These are phyloP conservation scores for Lagopus leucura DNA, from an alignment of 2,113 vertebrate genomes.

Conservation along the genomic window DNA sequence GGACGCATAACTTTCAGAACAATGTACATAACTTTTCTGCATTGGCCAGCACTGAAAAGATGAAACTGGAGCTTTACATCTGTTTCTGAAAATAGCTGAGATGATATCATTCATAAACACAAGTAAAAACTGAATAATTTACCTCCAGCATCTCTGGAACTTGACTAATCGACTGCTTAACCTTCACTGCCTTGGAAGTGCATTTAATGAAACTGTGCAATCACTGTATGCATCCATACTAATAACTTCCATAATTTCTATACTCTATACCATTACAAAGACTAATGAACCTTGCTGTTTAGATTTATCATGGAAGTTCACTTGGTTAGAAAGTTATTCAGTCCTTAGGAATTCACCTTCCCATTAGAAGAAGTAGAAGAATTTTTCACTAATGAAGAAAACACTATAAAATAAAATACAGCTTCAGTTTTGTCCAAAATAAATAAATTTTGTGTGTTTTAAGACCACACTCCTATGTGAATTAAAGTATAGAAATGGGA, in stretches of 20 bases:
- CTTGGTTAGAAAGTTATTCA: background rate
- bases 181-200: slow-evolving; percentile 37
- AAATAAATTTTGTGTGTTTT: background rate
- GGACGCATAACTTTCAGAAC: background rate
- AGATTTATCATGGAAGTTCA: slow-evolving; percentile 43
- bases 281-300: slow-evolving; percentile 57
- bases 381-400: background rate
- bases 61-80: background rate
- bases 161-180: slow-evolving; percentile 41
- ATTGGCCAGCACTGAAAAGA: background rate
- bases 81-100: background rate
- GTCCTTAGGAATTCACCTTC: slow-evolving; percentile 1
- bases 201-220: slow-evolving; percentile 50
- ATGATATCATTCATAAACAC: background rate
- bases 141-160: slow-evolving; percentile 29
- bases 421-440: background rate
- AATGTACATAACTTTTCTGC: background rate
- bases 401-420: slow-evolving; percentile 8
- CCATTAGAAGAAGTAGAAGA: background rate
- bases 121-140: slow-evolving; percentile 21
- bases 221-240: slow-evolving; percentile 38
- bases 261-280: slow-evolving; percentile 25
- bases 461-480: background rate
- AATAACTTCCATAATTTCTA: slow-evolving; percentile 46
- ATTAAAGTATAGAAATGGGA: background rate